These are phyloP conservation scores for Loripinus fragilis DNA, from an alignment of 2,888 invertebrate genomes.

Conservation along the genomic window DNA sequence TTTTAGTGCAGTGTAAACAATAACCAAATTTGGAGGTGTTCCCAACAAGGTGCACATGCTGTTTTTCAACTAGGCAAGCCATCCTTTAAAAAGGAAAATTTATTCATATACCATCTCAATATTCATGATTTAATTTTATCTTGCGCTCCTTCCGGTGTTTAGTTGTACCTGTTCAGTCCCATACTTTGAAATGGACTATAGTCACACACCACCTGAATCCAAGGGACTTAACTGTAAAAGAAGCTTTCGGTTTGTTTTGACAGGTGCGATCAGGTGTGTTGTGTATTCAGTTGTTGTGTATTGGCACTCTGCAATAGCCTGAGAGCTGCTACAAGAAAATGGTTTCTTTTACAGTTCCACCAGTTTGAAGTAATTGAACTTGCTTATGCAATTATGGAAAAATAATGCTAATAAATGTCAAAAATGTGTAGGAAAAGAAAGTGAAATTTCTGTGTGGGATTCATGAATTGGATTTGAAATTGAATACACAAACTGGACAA, in stretches of 20 bases:
- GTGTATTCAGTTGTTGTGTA: neutral
- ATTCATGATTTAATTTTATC: no score
- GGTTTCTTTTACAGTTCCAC: no score
- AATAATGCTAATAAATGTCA: no score
- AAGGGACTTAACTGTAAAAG: neutral
- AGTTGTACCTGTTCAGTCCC: no score
- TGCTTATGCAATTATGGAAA: neutral
- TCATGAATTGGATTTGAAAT: no score
- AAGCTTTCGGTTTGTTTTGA: neutral
- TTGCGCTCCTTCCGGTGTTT: no score
- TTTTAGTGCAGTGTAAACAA: no score
- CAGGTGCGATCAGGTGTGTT: neutral
- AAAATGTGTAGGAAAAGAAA: neutral
- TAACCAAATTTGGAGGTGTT: no score
- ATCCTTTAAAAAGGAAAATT: no score
- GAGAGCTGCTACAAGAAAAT: neutral
- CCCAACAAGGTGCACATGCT: no score
- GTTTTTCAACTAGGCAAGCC: no score
- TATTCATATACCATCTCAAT: no score
- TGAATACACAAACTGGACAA: neutral
- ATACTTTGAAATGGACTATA: neutral
- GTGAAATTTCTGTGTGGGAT: neutral
- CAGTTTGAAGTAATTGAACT: neutral
- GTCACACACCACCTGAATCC: neutral
- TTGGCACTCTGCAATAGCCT: neutral